Base-by-base conservation (phyloP, 2,113 vertebrate genomes). In the Dipodomys spectabilis region DNA sequence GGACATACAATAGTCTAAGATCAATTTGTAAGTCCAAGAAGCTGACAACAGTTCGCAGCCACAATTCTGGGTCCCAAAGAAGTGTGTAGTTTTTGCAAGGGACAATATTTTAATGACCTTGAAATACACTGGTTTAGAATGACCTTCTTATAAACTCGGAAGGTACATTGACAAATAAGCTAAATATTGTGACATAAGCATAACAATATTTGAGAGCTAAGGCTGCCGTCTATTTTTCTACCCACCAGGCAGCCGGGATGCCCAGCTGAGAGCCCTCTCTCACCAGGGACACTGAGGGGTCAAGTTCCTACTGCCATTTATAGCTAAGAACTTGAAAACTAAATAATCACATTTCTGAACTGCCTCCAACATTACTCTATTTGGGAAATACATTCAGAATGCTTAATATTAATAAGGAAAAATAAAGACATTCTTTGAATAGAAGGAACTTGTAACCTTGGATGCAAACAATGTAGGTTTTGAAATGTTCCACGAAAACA, bases 391-490 rank as follows among this genome's bases (percentile, higher is more conserved):
- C 69, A 94, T 75, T 19, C 86, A 82, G 57, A 32, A 27, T 64
- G 62, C 64, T 85, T 92, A 39, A 79, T 91, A 64, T 67, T 87
- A 88, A 92, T 91, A 45, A 91, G 62, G 72, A 69, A 80, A 92
- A 91, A 73, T 67, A 12, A 87, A 94, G 78, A 91, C 67, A 67
- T 82, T 74, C 80, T 96, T 90, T 75, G 60, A 49, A 83, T 25
- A 91, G 78, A 57, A 93, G 67, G 16, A 62, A 60, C 12, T 16
- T 12, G 30, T 62, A 86, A 81, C 44, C 95, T 89, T 94, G 86
- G 64, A 92, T 77, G 79, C 82, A 92, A 97, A 93, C 88, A 92
- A 95, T 15, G 25, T 77, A 96, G 91, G 82, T 95, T 97, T 97
- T 95, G 78, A n/a, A 86, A 86, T 90, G 82, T 89, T 96, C 39